phyloP scores from a whole-genome alignment of 2,888 invertebrate genomes.

The Seira sanloemensis region DNA sequence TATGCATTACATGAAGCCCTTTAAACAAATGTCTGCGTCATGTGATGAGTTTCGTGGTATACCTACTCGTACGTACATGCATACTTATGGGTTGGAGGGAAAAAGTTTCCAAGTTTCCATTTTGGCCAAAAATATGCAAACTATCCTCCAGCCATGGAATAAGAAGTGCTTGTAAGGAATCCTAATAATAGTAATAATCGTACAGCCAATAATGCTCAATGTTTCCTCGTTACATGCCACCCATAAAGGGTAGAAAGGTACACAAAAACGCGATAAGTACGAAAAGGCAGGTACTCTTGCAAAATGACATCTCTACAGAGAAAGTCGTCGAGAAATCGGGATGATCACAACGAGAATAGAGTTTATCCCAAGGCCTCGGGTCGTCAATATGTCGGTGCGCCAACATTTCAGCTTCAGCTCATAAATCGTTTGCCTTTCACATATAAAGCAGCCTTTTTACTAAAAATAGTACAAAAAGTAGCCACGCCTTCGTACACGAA shows the following conservation, averaged over 20 bases:
- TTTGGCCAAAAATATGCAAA: slow-evolving; percentile 1
- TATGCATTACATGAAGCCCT: neutral
- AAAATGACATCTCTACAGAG: neutral
- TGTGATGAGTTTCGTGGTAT: no score
- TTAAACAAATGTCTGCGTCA: neutral
- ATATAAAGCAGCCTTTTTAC: neutral
- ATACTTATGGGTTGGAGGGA: neutral
- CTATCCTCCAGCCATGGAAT: neutral
- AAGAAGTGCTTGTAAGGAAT: neutral
- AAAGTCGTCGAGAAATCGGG: neutral
- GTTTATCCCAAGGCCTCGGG: neutral
- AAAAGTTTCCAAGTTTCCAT: neutral
- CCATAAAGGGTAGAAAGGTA: neutral
- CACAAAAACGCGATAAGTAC: neutral
- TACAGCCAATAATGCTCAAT: slow-evolving; percentile 5
- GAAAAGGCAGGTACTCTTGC: neutral
- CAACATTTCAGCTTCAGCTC: neutral
- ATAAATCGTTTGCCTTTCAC: neutral
- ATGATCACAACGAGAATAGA: no score
- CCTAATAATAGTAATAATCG: neutral
- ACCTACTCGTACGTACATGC: neutral
- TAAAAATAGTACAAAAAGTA: neutral
- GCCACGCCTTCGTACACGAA: neutral
- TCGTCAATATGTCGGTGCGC: neutral
- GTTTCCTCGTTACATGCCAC: neutral